Percentiles rank a stretch among this genome's conserved stretches.
phyloP scores from a whole-genome alignment of 2,888 invertebrate species.

The Nowickia ferox region DNA sequence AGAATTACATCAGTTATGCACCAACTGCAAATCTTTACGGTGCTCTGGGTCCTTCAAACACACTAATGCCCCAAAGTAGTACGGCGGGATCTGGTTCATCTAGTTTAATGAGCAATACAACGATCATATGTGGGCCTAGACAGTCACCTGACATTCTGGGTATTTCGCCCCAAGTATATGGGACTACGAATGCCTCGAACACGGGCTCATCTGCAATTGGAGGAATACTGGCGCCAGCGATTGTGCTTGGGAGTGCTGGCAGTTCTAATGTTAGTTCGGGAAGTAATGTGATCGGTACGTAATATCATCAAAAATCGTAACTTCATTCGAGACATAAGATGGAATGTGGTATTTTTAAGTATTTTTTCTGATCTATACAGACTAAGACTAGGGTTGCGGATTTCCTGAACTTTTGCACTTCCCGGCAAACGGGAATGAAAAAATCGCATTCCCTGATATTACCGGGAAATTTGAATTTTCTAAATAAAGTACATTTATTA shows the following conservation, averaged over 20 bases:
- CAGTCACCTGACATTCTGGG: slow-evolving; percentile 82
- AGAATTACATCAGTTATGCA: slow-evolving; percentile 82
- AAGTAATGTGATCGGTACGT: slow-evolving; percentile 64
- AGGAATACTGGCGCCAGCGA: slow-evolving; percentile 77
- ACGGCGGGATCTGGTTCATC: slow-evolving; percentile 61
- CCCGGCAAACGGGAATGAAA: too few relatives aligned
- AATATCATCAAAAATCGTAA: not conserved
- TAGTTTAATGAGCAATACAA: slow-evolving; percentile 74
- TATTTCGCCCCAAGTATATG: slow-evolving; percentile 78
- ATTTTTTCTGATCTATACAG: too few relatives aligned
- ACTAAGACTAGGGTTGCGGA: too few relatives aligned
- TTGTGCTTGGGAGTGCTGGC: slow-evolving; percentile 76
- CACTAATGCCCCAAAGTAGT: slow-evolving; percentile 75
- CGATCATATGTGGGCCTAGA: slow-evolving; percentile 75
- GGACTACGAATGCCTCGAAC: slow-evolving; percentile 60
- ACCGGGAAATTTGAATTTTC: too few relatives aligned
- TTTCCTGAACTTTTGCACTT: too few relatives aligned
- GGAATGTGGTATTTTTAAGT: not conserved
- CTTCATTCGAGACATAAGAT: too few relatives aligned
- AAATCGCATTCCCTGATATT: too few relatives aligned
- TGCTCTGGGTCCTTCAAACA: slow-evolving; percentile 79
- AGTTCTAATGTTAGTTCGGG: slow-evolving; percentile 68
- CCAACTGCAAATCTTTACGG: slow-evolving; percentile 81
- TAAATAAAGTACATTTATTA: too few relatives aligned
- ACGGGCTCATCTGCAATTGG: slow-evolving; percentile 68